Evolutionary conservation across 2,113 vertebrate genomes (phyloP).

Genomic region (Periophthalmodon schlosseri): DNA sequence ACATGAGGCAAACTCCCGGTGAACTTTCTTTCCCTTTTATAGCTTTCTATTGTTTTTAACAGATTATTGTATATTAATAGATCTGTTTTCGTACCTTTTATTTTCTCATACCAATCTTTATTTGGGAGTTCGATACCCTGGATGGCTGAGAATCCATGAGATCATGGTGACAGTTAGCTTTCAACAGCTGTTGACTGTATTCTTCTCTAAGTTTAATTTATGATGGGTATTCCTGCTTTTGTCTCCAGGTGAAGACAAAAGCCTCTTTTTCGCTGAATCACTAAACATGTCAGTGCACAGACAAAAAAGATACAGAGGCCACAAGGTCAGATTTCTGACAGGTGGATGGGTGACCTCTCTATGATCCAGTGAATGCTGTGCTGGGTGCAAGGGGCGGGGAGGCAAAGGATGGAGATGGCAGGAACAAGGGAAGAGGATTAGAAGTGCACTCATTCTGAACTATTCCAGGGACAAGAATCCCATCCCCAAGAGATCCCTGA

Average conservation of each 20-base stretch:
- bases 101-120: neutral
- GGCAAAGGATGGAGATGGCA: slow-evolving; percentile 46
- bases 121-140: neutral
- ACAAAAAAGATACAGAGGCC: slow-evolving; percentile 12
- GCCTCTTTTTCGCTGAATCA: slow-evolving; percentile 36
- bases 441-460: slow-evolving; percentile 79
- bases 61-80: slow-evolving; percentile 17
- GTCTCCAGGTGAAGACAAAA: slow-evolving; percentile 53
- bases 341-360: slow-evolving; percentile 35
- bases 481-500: slow-evolving; percentile 59
- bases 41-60: slow-evolving; percentile 43
- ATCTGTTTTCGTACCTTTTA: neutral
- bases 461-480: slow-evolving; percentile 79
- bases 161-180: slow-evolving; percentile 34
- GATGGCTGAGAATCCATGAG: neutral
- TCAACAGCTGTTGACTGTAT: slow-evolving; percentile 37
- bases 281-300: slow-evolving; percentile 23
- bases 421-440: slow-evolving; percentile 75
- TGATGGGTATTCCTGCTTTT: slow-evolving; percentile 27
- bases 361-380: slow-evolving; percentile 27
- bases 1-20: slow-evolving; percentile 47
- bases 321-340: slow-evolving; percentile 29
- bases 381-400: slow-evolving; percentile 13
- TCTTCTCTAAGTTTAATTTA: slow-evolving; percentile 51
- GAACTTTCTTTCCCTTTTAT: slow-evolving; percentile 57